phyloP scores from a whole-genome alignment of 2,888 invertebrate species.

The Drosophila cracens region DNA sequence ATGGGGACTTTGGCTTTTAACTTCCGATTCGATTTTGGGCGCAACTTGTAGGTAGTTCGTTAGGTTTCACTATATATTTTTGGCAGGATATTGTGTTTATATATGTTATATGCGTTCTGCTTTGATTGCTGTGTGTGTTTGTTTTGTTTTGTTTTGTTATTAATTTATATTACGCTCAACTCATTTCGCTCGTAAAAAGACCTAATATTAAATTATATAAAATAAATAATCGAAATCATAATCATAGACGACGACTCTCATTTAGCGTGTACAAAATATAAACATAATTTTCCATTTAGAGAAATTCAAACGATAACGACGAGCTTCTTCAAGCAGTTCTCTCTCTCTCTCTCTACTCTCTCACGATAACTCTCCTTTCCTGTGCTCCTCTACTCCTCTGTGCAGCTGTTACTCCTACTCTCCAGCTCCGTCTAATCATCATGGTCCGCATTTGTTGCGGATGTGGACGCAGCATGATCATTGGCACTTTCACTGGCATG shows the following conservation, averaged over 20 bases:
- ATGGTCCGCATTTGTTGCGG: constrained; percentile 54
- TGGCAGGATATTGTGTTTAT: constrained; percentile 70
- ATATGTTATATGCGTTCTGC: constrained; percentile 48
- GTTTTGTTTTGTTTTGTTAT: constrained; percentile 24
- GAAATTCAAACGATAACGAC: constrained; percentile 66
- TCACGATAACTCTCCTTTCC: background rate
- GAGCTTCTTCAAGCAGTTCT: constrained; percentile 55
- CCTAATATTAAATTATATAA: constrained; percentile 78
- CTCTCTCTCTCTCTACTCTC: constrained; percentile 15
- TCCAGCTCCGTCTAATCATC: constrained; percentile 54
- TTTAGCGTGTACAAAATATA: constrained; percentile 57
- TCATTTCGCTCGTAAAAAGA: constrained; percentile 67
- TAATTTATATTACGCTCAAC: constrained; percentile 56
- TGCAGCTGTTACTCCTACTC: background rate
- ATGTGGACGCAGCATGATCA: constrained; percentile 64
- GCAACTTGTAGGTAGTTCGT: constrained; percentile 70
- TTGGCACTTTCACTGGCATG: constrained; percentile 77
- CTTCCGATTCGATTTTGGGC: constrained; percentile 54
- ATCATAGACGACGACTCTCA: constrained; percentile 57
- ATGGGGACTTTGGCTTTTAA: constrained; percentile 8
- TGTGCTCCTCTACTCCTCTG: constrained; percentile 18
- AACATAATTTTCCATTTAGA: constrained; percentile 56
- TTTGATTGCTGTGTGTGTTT: constrained; percentile 31
- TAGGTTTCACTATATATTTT: constrained; percentile 63
- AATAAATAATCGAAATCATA: constrained; percentile 79